These are phyloP conservation scores for Coendou prehensilis DNA, from an alignment of 2,797 vertebrate species.

Conservation along the genomic window DNA sequence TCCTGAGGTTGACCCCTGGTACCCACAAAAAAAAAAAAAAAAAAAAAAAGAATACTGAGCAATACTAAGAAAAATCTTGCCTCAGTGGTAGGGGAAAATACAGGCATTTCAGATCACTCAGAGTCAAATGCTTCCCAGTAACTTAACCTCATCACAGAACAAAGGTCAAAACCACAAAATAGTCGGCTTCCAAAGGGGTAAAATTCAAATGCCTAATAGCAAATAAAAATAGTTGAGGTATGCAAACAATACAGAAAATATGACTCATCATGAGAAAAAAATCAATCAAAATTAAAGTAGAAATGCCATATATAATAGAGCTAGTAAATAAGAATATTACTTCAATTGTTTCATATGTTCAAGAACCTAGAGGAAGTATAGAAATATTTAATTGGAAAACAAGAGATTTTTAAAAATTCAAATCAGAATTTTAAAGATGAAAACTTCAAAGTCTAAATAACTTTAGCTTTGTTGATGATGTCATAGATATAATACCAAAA, in stretches of 20 bases:
- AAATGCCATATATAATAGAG: neutral
- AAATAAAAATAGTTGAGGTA: neutral
- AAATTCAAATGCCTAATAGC: neutral
- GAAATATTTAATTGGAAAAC: neutral
- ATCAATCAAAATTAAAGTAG: neutral
- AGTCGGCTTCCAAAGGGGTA: neutral
- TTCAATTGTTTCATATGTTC: neutral
- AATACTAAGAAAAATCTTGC: neutral
- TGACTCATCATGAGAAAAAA: neutral
- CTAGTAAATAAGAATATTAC: neutral
- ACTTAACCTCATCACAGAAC: neutral
- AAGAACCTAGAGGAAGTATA: slow-evolving; percentile 35
- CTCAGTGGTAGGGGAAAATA: neutral
- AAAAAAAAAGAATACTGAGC: neutral
- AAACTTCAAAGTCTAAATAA: neutral
- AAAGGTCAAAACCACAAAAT: neutral
- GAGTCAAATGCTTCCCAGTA: neutral
- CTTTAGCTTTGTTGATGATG: neutral
- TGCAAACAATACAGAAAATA: neutral
- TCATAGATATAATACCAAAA: neutral
- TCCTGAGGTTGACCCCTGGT: too few species aligned
- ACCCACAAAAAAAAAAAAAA: too few species aligned
- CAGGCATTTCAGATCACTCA: neutral
- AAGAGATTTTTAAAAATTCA: neutral
- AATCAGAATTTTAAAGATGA: neutral